phyloP scores from a whole-genome alignment of 2,888 invertebrate genomes.

The Syrista parreyssii region DNA sequence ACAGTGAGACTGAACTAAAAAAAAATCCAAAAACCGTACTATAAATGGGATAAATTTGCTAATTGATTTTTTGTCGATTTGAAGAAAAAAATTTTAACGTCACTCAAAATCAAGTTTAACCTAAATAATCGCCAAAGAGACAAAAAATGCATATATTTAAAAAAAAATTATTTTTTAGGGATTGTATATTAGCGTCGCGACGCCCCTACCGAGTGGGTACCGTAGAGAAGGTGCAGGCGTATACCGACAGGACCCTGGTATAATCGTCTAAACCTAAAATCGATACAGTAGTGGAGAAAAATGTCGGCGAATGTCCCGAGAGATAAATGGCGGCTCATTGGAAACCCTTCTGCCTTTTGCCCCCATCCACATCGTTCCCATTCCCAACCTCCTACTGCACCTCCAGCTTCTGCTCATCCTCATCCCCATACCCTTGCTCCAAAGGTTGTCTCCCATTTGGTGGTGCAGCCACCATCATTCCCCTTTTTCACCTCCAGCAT shows the following conservation, averaged over 20 bases:
- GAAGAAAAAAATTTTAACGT: no score
- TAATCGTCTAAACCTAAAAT: constrained; percentile 56
- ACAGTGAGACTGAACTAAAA: constrained; percentile 9
- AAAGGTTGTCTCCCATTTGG: no score
- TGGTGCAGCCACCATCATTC: no score
- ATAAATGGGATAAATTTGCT: no score
- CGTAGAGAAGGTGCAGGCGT: constrained; percentile 24
- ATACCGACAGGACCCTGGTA: constrained; percentile 39
- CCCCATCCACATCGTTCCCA: constrained; percentile 13
- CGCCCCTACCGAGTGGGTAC: background rate
- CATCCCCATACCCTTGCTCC: background rate
- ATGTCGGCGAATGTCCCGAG: constrained; percentile 55
- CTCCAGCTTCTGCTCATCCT: constrained; percentile 18
- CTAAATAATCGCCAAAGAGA: no score
- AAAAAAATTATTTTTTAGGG: no score
- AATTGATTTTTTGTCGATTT: no score
- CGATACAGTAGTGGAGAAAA: constrained; percentile 54
- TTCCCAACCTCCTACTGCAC: constrained; percentile 4
- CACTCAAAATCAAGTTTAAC: no score
- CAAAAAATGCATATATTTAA: no score
- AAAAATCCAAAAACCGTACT: background rate
- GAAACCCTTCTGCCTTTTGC: constrained; percentile 45
- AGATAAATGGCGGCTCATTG: constrained; percentile 57
- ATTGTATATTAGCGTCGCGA: no score
- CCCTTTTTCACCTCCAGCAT: no score